These are phyloP conservation scores for Cephus runcator DNA, from an alignment of 2,888 invertebrate genomes.

Conservation along the genomic window DNA sequence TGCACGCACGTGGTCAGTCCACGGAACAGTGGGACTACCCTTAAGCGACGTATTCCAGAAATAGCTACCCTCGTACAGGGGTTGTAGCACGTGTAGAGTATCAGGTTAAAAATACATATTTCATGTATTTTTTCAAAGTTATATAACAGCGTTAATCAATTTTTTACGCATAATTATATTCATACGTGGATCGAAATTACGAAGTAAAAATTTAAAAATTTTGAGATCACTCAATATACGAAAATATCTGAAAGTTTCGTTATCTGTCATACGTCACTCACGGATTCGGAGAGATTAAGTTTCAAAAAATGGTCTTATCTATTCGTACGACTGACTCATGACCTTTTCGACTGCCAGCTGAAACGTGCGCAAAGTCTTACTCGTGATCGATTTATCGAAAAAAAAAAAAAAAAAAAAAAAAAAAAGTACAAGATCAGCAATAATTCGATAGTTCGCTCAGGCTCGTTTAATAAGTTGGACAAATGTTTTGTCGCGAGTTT, in stretches of 20 bases:
- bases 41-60: no score
- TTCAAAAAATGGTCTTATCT: no score
- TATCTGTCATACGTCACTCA: background rate
- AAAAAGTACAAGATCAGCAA: conserved; percentile 28
- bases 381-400: background rate
- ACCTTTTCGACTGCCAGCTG: no score
- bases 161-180: background rate
- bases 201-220: background rate
- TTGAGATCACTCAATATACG: background rate
- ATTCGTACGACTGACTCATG: background rate
- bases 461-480: conserved; percentile 37
- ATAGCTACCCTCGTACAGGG: background rate
- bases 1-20: conserved; percentile 25
- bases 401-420: conserved; percentile 20
- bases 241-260: background rate
- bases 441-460: conserved; percentile 32
- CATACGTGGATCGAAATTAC: background rate
- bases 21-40: background rate
- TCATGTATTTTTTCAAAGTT: background rate
- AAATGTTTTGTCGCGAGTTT: conserved; percentile 35
- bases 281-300: background rate
- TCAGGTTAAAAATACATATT: background rate
- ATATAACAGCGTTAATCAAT: background rate
- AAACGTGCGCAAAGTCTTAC: no score
- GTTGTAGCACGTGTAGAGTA: background rate